Conservation (phyloP, 2,797 vertebrate genomes). For the Lepilemur ruficaudatus region DNA sequence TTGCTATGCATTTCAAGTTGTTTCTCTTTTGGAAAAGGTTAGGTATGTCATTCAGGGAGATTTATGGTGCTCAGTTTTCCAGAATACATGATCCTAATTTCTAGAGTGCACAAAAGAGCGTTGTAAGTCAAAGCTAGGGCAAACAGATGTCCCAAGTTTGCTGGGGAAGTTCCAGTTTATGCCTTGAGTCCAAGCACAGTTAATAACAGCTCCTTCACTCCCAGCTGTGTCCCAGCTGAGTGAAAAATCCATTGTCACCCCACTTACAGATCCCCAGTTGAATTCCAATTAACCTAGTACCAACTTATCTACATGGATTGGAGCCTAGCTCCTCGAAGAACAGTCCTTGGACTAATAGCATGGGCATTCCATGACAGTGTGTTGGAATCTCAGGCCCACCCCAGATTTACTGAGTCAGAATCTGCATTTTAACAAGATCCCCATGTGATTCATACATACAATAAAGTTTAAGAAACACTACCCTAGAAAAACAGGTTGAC, state of each 20-base stretch:
- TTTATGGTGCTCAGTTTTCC: neutral
- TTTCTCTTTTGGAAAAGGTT: neutral
- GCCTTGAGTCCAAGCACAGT: neutral
- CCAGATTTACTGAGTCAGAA: neutral
- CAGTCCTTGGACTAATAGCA: neutral
- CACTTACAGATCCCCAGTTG: neutral
- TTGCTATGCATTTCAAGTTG: neutral
- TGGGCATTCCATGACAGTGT: neutral
- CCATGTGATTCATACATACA: neutral
- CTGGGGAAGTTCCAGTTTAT: neutral
- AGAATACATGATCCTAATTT: neutral
- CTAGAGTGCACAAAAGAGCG: neutral
- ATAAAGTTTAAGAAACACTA: neutral
- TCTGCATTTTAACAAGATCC: neutral
- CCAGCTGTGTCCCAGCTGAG: neutral
- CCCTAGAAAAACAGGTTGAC: neutral
- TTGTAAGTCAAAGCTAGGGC: neutral
- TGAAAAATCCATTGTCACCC: neutral
- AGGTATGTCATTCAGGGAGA: neutral
- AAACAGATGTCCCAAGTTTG: neutral
- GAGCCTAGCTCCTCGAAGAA: neutral
- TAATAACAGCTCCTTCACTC: neutral
- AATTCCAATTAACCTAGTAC: neutral
- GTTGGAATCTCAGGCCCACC: neutral
- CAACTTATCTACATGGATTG: accelerated